These are phyloP conservation scores for Oreochromis spilurus DNA, from an alignment of 2,113 vertebrate genomes.

Conservation along the genomic window DNA sequence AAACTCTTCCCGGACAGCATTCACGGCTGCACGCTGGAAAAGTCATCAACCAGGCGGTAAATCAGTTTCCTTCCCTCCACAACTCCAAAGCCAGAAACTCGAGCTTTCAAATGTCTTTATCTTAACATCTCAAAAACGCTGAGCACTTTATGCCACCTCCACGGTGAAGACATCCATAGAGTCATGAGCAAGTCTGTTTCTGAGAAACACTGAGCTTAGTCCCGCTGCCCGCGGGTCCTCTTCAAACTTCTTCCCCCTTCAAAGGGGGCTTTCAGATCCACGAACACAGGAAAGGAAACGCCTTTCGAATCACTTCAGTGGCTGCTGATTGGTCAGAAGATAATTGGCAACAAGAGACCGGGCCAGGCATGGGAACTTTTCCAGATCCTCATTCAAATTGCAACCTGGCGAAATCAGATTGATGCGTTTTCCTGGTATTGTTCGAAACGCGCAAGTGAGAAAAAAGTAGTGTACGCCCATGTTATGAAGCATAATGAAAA, in stretches of 20 bases:
- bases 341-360: conserved; percentile 10
- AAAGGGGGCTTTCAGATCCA: conserved; percentile 33
- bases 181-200: background rate
- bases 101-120: background rate
- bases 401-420: background rate
- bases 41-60: background rate
- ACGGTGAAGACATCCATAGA: too few species aligned
- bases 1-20: background rate
- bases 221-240: conserved; percentile 2
- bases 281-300: conserved; percentile 41
- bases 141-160: background rate
- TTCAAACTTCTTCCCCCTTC: conserved; percentile 40
- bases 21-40: conserved; percentile 1
- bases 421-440: conserved; percentile 16
- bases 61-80: background rate
- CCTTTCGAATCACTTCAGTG: conserved; percentile 30
- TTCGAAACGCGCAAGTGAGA: background rate
- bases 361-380: conserved; percentile 7
- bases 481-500: background rate
- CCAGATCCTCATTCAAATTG: background rate
- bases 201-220: background rate
- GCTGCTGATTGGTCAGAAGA: conserved; percentile 60
- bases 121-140: background rate
- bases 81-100: background rate
- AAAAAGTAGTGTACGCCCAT: background rate